Percentiles rank a stretch among this genome's conserved stretches.
These are phyloP conservation scores for Brachionus sp. DNA, from an alignment of 1,140 invertebrate species.

Conservation along the genomic window DNA sequence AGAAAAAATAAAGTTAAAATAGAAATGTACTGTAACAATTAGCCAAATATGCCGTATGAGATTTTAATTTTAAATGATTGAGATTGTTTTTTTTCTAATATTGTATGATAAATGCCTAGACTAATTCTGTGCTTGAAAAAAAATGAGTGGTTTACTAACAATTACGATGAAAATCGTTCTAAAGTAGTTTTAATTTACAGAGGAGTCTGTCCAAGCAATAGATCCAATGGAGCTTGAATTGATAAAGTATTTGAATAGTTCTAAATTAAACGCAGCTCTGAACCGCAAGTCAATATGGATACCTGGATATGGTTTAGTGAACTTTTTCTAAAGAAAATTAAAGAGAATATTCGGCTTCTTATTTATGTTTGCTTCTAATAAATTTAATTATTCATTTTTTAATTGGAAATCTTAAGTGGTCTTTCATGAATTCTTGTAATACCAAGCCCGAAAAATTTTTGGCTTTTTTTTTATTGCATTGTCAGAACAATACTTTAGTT, in stretches of 20 bases:
- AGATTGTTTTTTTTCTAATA: neutral
- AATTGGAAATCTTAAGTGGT: neutral
- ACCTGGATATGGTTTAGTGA: slow-evolving; percentile 42
- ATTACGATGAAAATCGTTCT: neutral
- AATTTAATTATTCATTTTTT: neutral
- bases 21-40: neutral
- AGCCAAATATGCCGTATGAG: neutral
- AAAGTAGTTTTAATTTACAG: neutral
- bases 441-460: neutral
- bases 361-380: neutral
- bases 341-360: neutral
- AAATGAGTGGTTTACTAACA: neutral
- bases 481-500: neutral
- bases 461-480: neutral
- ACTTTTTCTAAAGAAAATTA: slow-evolving; percentile 1
- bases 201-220: neutral
- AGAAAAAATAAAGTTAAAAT: neutral
- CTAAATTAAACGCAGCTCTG: slow-evolving; percentile 6
- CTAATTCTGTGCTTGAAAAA: neutral
- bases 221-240: slow-evolving; percentile 11
- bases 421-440: neutral
- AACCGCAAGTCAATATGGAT: slow-evolving; percentile 31
- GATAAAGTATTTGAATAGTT: slow-evolving; percentile 21
- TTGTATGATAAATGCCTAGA: neutral
- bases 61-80: neutral